phyloP scores from a whole-genome alignment of 2,113 vertebrate genomes.

The Myanophis thanlyinensis region DNA sequence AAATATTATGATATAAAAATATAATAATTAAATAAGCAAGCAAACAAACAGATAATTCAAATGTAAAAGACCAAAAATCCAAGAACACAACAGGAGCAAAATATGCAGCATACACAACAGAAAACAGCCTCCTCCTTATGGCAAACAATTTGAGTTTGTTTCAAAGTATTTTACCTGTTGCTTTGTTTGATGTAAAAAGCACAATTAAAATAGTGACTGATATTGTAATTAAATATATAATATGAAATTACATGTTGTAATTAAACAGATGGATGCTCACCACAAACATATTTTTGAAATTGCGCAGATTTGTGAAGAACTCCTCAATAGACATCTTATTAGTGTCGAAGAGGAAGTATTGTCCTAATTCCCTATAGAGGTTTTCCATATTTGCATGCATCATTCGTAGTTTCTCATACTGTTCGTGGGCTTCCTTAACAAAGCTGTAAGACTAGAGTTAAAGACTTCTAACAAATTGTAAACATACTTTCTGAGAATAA shows the following conservation, averaged over 20 bases:
- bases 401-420: constrained; percentile 78
- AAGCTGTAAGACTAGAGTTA: constrained; percentile 76
- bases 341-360: constrained; percentile 80
- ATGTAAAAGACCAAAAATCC: background rate
- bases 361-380: constrained; percentile 75
- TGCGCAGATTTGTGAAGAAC: constrained; percentile 82
- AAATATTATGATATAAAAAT: background rate
- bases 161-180: background rate
- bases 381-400: constrained; percentile 85
- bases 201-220: background rate
- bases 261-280: constrained; percentile 58
- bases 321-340: constrained; percentile 79
- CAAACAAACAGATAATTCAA: background rate
- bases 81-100: background rate
- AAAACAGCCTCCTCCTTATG: background rate
- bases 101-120: background rate
- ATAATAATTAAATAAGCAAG: background rate
- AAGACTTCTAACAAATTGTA: constrained; percentile 55
- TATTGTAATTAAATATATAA: background rate
- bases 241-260: background rate
- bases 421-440: constrained; percentile 74
- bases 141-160: background rate
- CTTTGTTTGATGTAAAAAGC: background rate
- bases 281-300: constrained; percentile 86
- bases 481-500: background rate